Conservation (phyloP, 2,888 invertebrate species). For the Hyposoter dolosus region DNA sequence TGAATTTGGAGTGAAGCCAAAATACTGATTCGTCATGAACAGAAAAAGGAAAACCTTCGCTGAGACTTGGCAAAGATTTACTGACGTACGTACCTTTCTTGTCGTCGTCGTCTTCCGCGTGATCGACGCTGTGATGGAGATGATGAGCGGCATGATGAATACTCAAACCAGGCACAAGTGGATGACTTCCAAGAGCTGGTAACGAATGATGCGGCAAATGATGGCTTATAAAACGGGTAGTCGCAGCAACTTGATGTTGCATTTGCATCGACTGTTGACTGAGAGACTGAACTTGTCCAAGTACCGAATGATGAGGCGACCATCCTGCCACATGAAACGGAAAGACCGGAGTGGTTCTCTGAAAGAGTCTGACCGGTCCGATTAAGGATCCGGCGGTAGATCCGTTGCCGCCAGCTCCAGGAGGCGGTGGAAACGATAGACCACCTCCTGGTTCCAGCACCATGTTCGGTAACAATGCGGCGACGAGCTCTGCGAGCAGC, state of each 20-base stretch:
- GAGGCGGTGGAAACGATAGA: conserved; percentile 84
- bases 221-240: conserved; percentile 81
- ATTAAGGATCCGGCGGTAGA: conserved; percentile 80
- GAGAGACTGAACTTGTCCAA: conserved; percentile 82
- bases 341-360: conserved; percentile 83
- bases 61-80: neutral
- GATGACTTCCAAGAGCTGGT: conserved; percentile 81
- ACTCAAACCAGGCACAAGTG: conserved; percentile 80
- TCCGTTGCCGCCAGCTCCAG: conserved; percentile 81
- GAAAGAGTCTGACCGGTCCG: conserved; percentile 81
- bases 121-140: conserved; percentile 80
- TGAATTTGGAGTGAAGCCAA: neutral
- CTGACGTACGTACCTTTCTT: conserved; percentile 80
- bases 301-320: conserved; percentile 83
- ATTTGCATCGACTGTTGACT: conserved; percentile 82
- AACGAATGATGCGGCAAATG: conserved; percentile 83
- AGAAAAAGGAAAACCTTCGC: neutral
- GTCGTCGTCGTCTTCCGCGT: conserved; percentile 82
- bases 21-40: neutral
- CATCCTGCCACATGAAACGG: conserved; percentile 83
- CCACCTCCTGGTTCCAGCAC: conserved; percentile 84
- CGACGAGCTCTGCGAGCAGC: conserved; percentile 60
- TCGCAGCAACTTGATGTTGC: conserved; percentile 82
- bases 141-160: conserved; percentile 81
- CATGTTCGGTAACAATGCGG: conserved; percentile 84